A percentile compares a stretch with the other conserved stretches of the same genome.
These are phyloP conservation scores for Anguilla rostrata DNA, from an alignment of 2,113 vertebrate species.

Conservation along the genomic window DNA sequence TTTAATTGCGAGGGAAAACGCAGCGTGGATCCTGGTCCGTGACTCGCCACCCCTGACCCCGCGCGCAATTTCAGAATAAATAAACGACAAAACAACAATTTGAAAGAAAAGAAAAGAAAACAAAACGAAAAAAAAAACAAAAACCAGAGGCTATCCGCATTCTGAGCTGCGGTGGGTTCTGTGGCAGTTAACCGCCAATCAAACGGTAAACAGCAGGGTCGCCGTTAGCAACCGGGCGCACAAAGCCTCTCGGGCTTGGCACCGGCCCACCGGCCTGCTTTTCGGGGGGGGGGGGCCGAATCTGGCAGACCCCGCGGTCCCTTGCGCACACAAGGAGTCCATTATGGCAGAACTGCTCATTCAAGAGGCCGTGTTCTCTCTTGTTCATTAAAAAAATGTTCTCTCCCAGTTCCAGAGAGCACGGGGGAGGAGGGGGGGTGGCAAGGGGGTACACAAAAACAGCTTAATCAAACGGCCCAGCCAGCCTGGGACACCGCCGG, in stretches of 20 bases:
- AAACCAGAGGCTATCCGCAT: not conserved
- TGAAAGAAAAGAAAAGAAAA: too few relatives aligned
- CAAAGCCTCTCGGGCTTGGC: not conserved
- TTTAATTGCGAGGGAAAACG: too few relatives aligned
- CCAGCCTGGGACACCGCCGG: conserved; percentile 31
- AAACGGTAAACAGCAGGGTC: conserved; percentile 14
- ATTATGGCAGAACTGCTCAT: conserved; percentile 42
- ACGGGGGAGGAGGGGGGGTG: conserved; percentile 18
- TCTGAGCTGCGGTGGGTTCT: not conserved
- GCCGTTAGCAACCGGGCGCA: not conserved
- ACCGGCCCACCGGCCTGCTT: conserved; percentile 15
- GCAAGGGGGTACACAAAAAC: conserved; percentile 2
- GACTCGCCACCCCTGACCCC: too few relatives aligned
- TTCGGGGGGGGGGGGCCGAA: conserved; percentile 26
- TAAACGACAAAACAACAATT: not conserved
- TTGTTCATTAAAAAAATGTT: conserved; percentile 45
- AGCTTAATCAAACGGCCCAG: conserved; percentile 39
- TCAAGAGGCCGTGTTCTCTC: conserved; percentile 33
- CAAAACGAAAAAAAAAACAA: not conserved
- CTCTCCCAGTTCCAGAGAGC: conserved; percentile 35
- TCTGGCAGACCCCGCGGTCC: conserved; percentile 19
- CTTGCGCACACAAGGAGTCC: conserved; percentile 2
- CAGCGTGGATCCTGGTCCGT: too few relatives aligned
- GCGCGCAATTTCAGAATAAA: too few relatives aligned
- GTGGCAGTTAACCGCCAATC: conserved; percentile 4